Evolutionary conservation across 2,888 invertebrate genomes (phyloP).

Genomic region (Ennomos quercinarius): DNA sequence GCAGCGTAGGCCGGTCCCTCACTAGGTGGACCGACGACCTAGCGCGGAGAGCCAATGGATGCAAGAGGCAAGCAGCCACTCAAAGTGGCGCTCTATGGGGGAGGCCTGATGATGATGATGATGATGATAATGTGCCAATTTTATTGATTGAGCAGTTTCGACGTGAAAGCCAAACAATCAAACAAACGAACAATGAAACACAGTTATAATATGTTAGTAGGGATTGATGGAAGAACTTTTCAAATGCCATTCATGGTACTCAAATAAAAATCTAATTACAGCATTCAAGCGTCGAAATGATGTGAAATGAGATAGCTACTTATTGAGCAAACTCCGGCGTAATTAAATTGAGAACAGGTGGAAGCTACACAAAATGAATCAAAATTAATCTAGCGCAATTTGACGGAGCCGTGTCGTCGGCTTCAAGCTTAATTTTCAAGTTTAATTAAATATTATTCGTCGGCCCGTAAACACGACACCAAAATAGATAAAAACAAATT

Average conservation of each 20-base stretch:
- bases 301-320: conserved; percentile 76
- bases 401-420: conserved; percentile 65
- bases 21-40: too few species aligned
- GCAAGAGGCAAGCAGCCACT: too few species aligned
- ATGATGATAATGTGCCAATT: too few species aligned
- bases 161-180: too few species aligned
- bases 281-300: conserved; percentile 56
- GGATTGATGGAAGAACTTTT: not conserved
- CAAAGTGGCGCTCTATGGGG: too few species aligned
- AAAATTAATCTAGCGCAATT: conserved; percentile 79
- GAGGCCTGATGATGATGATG: too few species aligned
- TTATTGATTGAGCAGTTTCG: too few species aligned
- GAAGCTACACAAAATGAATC: conserved; percentile 75
- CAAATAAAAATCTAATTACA: conserved; percentile 71
- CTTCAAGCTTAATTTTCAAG: conserved; percentile 62
- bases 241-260: conserved; percentile 9
- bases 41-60: too few species aligned
- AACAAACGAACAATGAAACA: too few species aligned
- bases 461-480: conserved; percentile 47
- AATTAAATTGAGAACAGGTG: conserved; percentile 82
- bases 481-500: conserved; percentile 44
- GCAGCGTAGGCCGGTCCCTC: too few species aligned
- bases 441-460: conserved; percentile 71
- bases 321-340: conserved; percentile 68
- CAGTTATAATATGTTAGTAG: too few species aligned